Base-by-base conservation (phyloP, 2,888 invertebrate genomes). In the Platycheirus rosarum region DNA sequence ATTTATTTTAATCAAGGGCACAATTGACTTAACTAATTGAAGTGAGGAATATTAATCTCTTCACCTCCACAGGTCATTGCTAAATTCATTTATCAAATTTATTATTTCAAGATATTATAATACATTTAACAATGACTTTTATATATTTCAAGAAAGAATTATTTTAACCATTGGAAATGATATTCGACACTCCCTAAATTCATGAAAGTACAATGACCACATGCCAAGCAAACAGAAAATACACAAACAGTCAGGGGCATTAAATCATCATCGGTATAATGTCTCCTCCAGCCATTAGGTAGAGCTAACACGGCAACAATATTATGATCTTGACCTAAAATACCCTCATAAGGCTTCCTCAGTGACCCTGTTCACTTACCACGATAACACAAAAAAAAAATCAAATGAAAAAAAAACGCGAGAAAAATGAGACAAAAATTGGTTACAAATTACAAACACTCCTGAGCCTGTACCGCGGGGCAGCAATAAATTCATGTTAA, bases 401-500 rank as follows among this genome's bases (percentile, higher is more conserved):
- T 13, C 7, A 62, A 51, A 49, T 5, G 55, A 63, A 70, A 48
- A 32, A 18, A 23, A 11, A 48, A 35, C 14, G 29, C 29, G 29
- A 11, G n/a, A 40, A 23, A 42, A 49, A 32, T 16, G 40, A 49
- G 23, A 35, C 18, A 26, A 46, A 77, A 44, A 77, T 51, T 71
- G 37, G 60, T 37, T 66, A 71, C 57, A 71, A 77, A 77, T 66
- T 62, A 73, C 46, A 62, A n/a, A 53, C 71, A 51, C 60, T 53
- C 40, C n/a, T 46, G n/a, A 42, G 11, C 7, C n/a, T n/a, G 29
- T 6, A 29, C 23, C n/a, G 11, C 7, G 37, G 20, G 29, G 44
- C 37, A 44, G 73, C 73, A 69, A 62, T 68, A 69, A 69, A 74
- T 74, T 69, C 79, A 65, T 74, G 79, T 79, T 79, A 79, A 69